Percentiles rank a stretch among this genome's conserved stretches.
Conservation (phyloP, 2,888 invertebrate species). For the Clivina fossor region DNA sequence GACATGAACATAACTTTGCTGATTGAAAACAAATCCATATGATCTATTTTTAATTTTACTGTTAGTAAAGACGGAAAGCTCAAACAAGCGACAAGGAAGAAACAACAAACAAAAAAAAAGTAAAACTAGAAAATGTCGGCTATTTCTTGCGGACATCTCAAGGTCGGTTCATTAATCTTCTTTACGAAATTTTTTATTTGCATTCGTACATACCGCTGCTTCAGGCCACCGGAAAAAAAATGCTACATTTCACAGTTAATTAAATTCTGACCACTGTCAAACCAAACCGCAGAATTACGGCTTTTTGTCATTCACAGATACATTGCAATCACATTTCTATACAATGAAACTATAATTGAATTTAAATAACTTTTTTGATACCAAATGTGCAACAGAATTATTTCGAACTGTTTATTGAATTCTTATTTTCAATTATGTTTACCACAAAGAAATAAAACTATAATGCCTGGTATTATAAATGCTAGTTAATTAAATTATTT, state of each 20-base stretch:
- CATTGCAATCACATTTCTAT: no score
- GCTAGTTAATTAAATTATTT: no score
- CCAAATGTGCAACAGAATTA: no score
- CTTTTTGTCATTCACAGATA: no score
- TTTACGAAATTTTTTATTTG: neutral
- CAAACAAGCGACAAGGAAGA: no score
- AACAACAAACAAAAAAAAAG: no score
- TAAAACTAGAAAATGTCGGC: neutral
- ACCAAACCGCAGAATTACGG: conserved; percentile 8
- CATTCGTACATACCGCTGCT: neutral
- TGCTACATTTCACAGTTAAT: conserved; percentile 15
- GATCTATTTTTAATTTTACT: neutral
- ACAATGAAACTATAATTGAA: no score
- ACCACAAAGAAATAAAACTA: neutral
- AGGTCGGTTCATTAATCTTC: conserved; percentile 6
- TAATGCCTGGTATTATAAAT: no score
- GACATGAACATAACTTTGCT: no score
- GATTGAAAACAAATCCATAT: no score
- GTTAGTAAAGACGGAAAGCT: neutral
- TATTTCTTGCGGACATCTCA: neutral
- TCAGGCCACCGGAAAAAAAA: conserved; percentile 1
- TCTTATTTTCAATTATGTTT: neutral
- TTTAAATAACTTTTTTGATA: no score
- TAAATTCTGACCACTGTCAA: conserved; percentile 1
- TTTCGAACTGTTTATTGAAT: neutral